These are phyloP conservation scores for Pontoporia blainvillei DNA, from an alignment of 2,113 vertebrate species.

Conservation along the genomic window DNA sequence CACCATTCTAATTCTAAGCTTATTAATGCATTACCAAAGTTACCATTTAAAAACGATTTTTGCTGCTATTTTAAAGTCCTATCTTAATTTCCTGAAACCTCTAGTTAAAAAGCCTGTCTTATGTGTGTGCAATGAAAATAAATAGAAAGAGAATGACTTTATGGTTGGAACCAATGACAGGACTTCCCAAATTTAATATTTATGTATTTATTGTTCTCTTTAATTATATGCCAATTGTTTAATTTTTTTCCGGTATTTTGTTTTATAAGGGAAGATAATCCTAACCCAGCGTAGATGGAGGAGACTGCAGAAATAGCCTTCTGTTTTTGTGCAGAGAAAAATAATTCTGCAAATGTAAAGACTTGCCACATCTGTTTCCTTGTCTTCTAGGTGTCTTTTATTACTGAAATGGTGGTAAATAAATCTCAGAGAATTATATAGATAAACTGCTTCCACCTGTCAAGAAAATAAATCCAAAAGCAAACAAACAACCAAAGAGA, in stretches of 20 bases:
- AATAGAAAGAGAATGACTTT: background rate
- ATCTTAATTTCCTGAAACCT: background rate
- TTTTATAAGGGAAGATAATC: background rate
- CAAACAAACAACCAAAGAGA: background rate
- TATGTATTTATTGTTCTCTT: background rate
- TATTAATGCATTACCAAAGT: slow-evolving; percentile 14
- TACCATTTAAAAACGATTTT: background rate
- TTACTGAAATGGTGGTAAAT: background rate
- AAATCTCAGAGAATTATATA: background rate
- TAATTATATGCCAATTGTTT: background rate
- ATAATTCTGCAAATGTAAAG: background rate
- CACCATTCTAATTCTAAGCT: background rate
- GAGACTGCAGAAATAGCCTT: background rate
- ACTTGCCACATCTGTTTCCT: background rate
- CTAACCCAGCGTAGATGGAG: background rate
- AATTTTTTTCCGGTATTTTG: background rate
- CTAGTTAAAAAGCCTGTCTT: background rate
- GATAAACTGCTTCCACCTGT: background rate
- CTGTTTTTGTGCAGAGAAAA: background rate
- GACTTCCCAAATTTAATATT: background rate
- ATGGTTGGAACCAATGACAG: background rate
- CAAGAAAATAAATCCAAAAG: background rate
- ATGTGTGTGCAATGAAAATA: background rate
- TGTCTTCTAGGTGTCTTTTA: background rate
- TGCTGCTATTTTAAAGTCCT: background rate